Evolutionary conservation across 1,140 invertebrate species (phyloP).

Genomic region (Glomeris maerens): DNA sequence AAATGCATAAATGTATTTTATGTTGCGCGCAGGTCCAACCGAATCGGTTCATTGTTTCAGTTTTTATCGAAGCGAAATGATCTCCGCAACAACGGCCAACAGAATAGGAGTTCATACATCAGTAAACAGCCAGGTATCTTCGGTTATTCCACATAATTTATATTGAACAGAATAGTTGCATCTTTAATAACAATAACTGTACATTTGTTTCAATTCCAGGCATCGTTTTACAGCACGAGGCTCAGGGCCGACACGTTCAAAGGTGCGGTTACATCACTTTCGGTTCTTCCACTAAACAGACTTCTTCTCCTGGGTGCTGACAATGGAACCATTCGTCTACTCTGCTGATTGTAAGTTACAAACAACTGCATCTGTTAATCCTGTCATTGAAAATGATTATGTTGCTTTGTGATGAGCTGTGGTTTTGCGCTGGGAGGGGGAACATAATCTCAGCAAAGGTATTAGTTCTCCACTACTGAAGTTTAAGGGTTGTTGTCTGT

Average conservation of each 20-base stretch:
- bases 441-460: too few species aligned
- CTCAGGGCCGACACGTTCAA: slow-evolving; percentile 76
- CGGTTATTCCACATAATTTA: slow-evolving; percentile 2
- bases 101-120: slow-evolving; percentile 74
- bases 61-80: slow-evolving; percentile 57
- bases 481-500: too few species aligned
- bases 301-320: slow-evolving; percentile 76
- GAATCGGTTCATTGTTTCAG: slow-evolving; percentile 82
- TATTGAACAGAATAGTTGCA: slow-evolving; percentile 3
- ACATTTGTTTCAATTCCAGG: slow-evolving; percentile 33
- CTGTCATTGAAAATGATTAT: too few species aligned
- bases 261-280: slow-evolving; percentile 76
- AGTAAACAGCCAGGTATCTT: slow-evolving; percentile 36
- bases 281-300: slow-evolving; percentile 72
- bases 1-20: neutral
- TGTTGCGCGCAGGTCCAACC: slow-evolving; percentile 46
- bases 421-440: too few species aligned
- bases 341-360: too few species aligned
- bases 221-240: slow-evolving; percentile 66
- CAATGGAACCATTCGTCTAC: slow-evolving; percentile 66
- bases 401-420: too few species aligned
- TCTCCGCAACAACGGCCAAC: slow-evolving; percentile 48
- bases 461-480: too few species aligned
- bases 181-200: neutral
- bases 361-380: too few species aligned